Evolutionary conservation across 1,140 invertebrate genomes (phyloP).

Genomic region (Asbolus verrucosus): DNA sequence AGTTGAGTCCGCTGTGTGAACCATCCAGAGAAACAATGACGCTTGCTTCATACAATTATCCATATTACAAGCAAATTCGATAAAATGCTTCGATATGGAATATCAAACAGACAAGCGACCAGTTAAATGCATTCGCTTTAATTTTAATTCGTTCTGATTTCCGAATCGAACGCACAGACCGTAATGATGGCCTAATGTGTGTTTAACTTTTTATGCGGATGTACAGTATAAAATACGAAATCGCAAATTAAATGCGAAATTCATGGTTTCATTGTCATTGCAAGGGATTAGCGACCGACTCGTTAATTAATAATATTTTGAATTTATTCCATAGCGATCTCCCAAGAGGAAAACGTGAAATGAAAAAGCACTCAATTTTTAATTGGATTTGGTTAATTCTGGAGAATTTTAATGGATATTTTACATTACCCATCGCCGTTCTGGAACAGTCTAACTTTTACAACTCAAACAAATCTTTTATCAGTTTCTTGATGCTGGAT

Average conservation of each 20-base stretch:
- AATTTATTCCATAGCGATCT: constrained; percentile 55
- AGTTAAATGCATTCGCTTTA: constrained; percentile 47
- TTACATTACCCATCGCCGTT: constrained; percentile 62
- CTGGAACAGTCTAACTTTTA: constrained; percentile 55
- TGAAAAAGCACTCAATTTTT: constrained; percentile 67
- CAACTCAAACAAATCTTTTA: constrained; percentile 60
- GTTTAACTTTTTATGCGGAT: constrained; percentile 29
- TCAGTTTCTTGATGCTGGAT: constrained; percentile 55
- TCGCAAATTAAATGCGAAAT: constrained; percentile 50
- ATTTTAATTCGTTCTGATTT: constrained; percentile 37
- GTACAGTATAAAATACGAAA: constrained; percentile 4
- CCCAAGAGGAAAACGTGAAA: constrained; percentile 55
- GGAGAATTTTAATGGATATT: constrained; percentile 66
- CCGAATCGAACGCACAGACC: constrained; percentile 16
- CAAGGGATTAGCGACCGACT: constrained; percentile 42
- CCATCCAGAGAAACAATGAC: background rate
- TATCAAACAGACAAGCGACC: constrained; percentile 42
- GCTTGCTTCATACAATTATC: too few species aligned
- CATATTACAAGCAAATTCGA: too few species aligned
- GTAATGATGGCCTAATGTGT: constrained; percentile 16
- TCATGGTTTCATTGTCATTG: constrained; percentile 42
- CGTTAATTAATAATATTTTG: constrained; percentile 60
- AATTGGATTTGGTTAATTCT: constrained; percentile 66
- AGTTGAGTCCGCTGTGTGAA: background rate
- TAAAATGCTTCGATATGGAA: constrained; percentile 30